Base-by-base conservation (phyloP, 2,888 invertebrate species). In the Amphipoea lucens region DNA sequence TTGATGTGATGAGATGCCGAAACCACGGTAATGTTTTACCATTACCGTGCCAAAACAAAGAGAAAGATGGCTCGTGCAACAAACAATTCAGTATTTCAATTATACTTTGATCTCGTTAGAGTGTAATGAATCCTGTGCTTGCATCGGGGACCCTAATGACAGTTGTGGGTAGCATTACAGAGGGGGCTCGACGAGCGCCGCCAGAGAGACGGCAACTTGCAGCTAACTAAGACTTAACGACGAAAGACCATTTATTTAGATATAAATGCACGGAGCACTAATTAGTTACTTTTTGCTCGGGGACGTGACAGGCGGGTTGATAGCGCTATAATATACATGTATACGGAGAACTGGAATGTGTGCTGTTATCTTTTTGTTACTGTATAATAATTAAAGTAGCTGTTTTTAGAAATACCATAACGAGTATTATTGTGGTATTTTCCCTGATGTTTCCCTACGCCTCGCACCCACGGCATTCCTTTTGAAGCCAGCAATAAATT, bases 21-120 rank as follows among this genome's bases (percentile, higher is more conserved):
- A 60, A 60, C 57, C 45, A 45, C 45, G 11, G 45, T 45, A 0
- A 45, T 45, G 45, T 45, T 45, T 45, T 45, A 45, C 45, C 45
- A 45, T 11, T 45, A 45, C 11, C 45, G 45, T 45, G 45, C 45
- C n/a, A n/a, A n/a, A 60, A 60, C 57, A 57, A 57, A 11, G n/a
- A 11, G 23, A 57, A 4, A 23, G 9, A 57, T 57, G 4, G 57
- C 57, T 60, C 57, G 57, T n/a, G 11, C n/a, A n/a, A 60, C 23
- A 60, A 60, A 60, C n/a, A 60, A 60, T n/a, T 65, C 74, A 78
- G 65, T 79, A 76, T 81, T 85, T 78, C 48, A 83, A 74, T 76
- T 60, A 80, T 74, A 83, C 72, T 82, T 78, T 81, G 84, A 86
- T 86, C 84, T 89, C 84, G 86, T 90, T 86, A 87, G 76, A 87